These are phyloP conservation scores for Pyrocephalus nanus DNA, from an alignment of 2,797 vertebrate genomes.

Conservation along the genomic window DNA sequence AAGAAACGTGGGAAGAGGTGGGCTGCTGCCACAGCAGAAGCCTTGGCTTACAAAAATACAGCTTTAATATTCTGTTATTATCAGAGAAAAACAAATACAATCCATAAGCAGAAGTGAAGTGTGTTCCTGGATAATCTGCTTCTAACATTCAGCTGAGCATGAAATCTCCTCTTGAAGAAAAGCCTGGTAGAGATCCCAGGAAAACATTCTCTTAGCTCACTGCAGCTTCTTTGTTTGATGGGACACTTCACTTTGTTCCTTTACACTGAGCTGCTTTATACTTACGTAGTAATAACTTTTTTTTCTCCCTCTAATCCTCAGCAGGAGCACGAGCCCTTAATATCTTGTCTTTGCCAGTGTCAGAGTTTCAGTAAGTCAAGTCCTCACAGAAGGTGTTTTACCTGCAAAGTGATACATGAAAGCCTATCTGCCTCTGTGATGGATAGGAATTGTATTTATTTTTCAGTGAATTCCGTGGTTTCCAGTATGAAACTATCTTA, in stretches of 20 bases:
- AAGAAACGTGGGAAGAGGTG: conserved; percentile 30
- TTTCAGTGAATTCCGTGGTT: neutral
- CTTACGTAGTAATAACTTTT: neutral
- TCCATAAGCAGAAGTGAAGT: conserved; percentile 3
- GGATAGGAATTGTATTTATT: neutral
- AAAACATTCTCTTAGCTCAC: neutral
- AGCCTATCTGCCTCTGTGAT: neutral
- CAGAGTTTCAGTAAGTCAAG: neutral
- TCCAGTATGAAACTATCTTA: neutral
- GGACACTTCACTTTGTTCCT: neutral
- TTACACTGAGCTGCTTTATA: neutral
- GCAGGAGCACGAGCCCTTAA: neutral
- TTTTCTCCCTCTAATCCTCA: conserved; percentile 11
- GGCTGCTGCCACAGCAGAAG: neutral
- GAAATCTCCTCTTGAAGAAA: conserved; percentile 42
- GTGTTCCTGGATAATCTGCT: conserved; percentile 50
- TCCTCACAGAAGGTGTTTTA: neutral
- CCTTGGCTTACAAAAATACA: conserved; percentile 8
- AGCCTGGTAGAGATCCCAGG: neutral
- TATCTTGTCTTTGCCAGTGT: conserved; percentile 10
- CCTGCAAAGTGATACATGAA: neutral
- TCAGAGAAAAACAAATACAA: conserved; percentile 49
- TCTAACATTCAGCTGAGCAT: conserved; percentile 41
- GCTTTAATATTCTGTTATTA: conserved; percentile 45
- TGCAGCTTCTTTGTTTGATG: neutral